Evolutionary conservation across 1,140 invertebrate genomes (phyloP).

Genomic region (Sarcophaga peregrina): DNA sequence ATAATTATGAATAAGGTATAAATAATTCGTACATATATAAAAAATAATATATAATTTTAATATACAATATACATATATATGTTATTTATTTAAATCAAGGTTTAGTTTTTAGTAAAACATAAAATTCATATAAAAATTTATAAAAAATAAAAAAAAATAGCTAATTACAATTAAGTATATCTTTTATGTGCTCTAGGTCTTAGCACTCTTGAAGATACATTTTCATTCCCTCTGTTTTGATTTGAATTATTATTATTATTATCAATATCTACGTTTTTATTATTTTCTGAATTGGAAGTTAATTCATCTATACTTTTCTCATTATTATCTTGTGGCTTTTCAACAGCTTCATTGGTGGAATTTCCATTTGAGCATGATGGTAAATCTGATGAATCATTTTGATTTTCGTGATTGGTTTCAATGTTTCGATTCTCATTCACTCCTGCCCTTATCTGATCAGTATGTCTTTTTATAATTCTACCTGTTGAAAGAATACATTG

Average conservation of each 20-base stretch:
- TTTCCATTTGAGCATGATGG: conserved; percentile 31
- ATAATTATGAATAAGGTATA: neutral
- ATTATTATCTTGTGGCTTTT: conserved; percentile 15
- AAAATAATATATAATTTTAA: neutral
- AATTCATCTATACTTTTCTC: neutral
- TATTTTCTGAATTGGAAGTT: neutral
- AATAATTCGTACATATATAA: neutral
- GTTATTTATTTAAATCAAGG: neutral
- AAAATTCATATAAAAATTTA: conserved; percentile 2
- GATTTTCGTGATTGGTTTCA: neutral
- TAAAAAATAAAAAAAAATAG: neutral
- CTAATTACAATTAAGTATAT: conserved; percentile 6
- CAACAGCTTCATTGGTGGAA: neutral
- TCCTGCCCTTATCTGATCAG: conserved; percentile 41
- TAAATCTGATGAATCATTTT: neutral
- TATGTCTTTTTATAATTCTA: conserved; percentile 41
- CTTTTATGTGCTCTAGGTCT: conserved; percentile 31
- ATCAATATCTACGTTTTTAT: neutral
- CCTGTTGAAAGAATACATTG: conserved; percentile 32
- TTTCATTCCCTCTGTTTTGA: conserved; percentile 7
- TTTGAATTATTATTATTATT: neutral
- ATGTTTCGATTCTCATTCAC: conserved; percentile 16
- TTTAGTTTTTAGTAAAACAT: conserved; percentile 5
- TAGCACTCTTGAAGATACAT: neutral
- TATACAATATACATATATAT: neutral